A percentile compares a stretch with the other conserved stretches of the same genome.
Evolutionary conservation across 2,888 invertebrate species (phyloP).

Genomic region (Mythimna lalbum): DNA sequence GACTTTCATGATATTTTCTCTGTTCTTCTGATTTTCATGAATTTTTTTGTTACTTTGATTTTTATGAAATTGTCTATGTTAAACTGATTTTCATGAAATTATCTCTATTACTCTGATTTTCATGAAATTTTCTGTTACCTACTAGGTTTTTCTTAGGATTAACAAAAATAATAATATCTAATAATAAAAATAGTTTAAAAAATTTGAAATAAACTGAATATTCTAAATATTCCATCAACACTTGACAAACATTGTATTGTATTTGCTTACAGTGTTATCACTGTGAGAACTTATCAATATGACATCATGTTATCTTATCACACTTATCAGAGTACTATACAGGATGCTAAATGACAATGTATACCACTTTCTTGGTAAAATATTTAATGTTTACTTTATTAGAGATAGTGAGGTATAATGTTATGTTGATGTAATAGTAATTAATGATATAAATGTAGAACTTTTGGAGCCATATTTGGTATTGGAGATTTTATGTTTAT

Average conservation of each 20-base stretch:
- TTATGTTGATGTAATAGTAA: background rate
- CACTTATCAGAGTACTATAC: slow-evolving; percentile 61
- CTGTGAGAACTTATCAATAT: slow-evolving; percentile 70
- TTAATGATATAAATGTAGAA: background rate
- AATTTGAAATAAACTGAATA: slow-evolving; percentile 21
- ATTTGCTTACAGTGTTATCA: slow-evolving; percentile 62
- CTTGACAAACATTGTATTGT: slow-evolving; percentile 58
- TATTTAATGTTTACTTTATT: slow-evolving; percentile 44
- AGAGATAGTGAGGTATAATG: slow-evolving; percentile 25
- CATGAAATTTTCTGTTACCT: too few species aligned
- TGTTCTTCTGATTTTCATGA: background rate
- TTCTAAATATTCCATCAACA: slow-evolving; percentile 46
- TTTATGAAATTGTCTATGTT: too few species aligned
- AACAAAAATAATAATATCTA: background rate
- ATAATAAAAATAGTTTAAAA: background rate
- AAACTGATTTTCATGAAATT: too few species aligned
- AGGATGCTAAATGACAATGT: slow-evolving; percentile 59
- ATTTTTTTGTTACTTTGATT: too few species aligned
- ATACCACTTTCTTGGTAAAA: slow-evolving; percentile 52
- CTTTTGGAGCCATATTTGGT: background rate
- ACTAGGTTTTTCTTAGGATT: background rate
- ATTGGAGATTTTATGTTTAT: too few species aligned
- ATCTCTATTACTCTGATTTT: background rate
- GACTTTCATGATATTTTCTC: too few species aligned
- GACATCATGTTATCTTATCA: slow-evolving; percentile 75